phyloP scores from a whole-genome alignment of 1,140 invertebrate species.

The Mamestra configurata region DNA sequence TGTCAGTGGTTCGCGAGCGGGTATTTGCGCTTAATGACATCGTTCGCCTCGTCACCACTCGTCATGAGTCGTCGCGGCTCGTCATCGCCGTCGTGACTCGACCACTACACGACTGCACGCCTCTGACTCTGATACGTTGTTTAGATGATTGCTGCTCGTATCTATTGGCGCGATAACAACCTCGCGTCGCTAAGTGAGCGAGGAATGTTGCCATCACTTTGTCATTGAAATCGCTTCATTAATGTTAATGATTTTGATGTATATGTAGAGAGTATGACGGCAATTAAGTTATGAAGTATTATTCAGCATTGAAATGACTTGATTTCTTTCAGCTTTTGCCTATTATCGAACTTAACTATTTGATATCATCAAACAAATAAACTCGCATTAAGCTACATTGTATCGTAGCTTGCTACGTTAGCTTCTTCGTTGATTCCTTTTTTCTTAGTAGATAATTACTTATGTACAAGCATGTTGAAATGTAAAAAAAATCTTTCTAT shows the following conservation, averaged over 20 bases:
- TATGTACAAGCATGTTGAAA: background rate
- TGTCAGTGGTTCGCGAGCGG: constrained; percentile 66
- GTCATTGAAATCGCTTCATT: constrained; percentile 6
- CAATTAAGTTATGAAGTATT: background rate
- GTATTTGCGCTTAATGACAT: constrained; percentile 62
- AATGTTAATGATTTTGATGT: constrained; percentile 18
- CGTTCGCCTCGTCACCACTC: background rate
- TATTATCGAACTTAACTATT: too few relatives aligned
- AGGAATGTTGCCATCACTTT: constrained; percentile 14
- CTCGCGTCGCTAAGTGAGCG: background rate
- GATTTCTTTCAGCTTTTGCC: too few relatives aligned
- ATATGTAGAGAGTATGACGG: background rate
- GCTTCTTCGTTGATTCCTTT: too few relatives aligned
- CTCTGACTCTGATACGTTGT: background rate
- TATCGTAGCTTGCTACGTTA: too few relatives aligned
- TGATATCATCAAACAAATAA: too few relatives aligned
- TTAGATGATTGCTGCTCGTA: constrained; percentile 3
- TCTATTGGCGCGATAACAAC: background rate
- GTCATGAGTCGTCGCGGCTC: background rate
- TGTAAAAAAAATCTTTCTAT: too few relatives aligned
- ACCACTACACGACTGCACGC: background rate
- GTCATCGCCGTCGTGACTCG: background rate
- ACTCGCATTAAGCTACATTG: too few relatives aligned
- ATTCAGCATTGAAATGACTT: too few relatives aligned
- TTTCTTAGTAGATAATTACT: too few relatives aligned